A percentile compares a stretch with the other conserved stretches of the same genome.
Evolutionary conservation across 2,797 vertebrate species (phyloP).

Genomic region (Megalops cyprinoides): DNA sequence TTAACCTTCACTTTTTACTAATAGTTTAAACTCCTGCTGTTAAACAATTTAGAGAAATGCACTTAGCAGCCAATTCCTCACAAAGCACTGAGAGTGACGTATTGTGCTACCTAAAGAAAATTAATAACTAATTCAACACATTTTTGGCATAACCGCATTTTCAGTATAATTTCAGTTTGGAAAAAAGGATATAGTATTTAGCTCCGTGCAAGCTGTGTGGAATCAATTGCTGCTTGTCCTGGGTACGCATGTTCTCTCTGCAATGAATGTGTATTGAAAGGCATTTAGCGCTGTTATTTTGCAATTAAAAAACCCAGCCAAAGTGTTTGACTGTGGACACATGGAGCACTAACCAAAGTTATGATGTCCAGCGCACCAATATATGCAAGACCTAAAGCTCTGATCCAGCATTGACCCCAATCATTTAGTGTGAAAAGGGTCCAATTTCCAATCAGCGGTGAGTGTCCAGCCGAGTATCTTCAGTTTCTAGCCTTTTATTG

Average conservation of each 20-base stretch:
- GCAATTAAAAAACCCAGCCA: neutral
- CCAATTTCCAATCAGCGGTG: too few relatives aligned
- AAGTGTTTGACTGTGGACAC: neutral
- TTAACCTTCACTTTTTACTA: slow-evolving; percentile 14
- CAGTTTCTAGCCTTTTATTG: neutral
- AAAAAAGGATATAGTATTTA: neutral
- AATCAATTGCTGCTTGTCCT: neutral
- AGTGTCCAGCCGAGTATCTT: neutral
- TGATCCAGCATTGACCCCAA: too few relatives aligned
- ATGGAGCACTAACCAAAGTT: neutral
- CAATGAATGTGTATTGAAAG: neutral
- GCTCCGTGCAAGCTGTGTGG: neutral
- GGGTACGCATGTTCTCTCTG: neutral
- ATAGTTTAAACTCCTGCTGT: neutral
- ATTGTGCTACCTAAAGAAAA: neutral
- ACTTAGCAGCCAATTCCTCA: neutral
- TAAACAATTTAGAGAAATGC: neutral
- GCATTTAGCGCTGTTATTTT: neutral
- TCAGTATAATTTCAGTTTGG: neutral
- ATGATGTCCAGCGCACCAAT: neutral
- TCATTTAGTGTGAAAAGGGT: too few relatives aligned
- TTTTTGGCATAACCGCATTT: neutral
- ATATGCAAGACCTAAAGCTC: too few relatives aligned
- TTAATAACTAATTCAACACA: neutral
- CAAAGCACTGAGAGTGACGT: neutral